These are phyloP conservation scores for Drosophila percnosoma DNA, from an alignment of 2,888 invertebrate species.

Conservation along the genomic window DNA sequence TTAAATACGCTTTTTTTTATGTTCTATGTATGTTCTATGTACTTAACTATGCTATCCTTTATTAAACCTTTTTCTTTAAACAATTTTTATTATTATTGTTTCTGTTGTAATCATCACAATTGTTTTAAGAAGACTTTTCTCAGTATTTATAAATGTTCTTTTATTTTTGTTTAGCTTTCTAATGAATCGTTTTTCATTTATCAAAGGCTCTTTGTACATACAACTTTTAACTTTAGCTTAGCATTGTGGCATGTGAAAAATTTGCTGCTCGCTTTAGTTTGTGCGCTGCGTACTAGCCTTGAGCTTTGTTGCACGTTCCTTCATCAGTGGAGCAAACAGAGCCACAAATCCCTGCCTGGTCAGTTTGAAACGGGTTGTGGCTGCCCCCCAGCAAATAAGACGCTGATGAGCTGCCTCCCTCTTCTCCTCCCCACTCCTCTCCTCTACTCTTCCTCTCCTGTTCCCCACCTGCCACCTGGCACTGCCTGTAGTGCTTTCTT, in stretches of 20 bases:
- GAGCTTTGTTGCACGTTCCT: constrained; percentile 60
- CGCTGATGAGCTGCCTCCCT: constrained; percentile 19
- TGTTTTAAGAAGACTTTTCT: no score
- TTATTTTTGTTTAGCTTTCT: no score
- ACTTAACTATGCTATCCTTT: not conserved
- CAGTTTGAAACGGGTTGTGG: constrained; percentile 67
- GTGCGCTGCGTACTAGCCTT: constrained; percentile 31
- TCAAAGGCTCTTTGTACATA: not conserved
- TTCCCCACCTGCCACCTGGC: not conserved
- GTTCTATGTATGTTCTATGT: no score
- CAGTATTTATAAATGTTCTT: no score
- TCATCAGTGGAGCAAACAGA: constrained; percentile 51
- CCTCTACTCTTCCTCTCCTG: not conserved
- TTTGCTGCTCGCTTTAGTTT: constrained; percentile 1
- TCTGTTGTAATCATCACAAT: no score
- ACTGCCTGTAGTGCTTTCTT: not conserved
- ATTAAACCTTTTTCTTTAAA: no score
- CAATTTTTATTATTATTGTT: no score
- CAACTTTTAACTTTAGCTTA: not conserved
- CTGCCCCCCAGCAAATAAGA: constrained; percentile 39
- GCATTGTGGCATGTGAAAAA: not conserved
- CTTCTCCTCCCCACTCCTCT: not conserved
- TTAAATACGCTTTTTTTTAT: no score
- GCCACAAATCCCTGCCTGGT: constrained; percentile 22
- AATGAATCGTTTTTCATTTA: not conserved